A percentile compares a stretch with the other conserved stretches of the same genome.
Conservation (phyloP, 2,888 invertebrate genomes). For the Apodemia mormo region DNA sequence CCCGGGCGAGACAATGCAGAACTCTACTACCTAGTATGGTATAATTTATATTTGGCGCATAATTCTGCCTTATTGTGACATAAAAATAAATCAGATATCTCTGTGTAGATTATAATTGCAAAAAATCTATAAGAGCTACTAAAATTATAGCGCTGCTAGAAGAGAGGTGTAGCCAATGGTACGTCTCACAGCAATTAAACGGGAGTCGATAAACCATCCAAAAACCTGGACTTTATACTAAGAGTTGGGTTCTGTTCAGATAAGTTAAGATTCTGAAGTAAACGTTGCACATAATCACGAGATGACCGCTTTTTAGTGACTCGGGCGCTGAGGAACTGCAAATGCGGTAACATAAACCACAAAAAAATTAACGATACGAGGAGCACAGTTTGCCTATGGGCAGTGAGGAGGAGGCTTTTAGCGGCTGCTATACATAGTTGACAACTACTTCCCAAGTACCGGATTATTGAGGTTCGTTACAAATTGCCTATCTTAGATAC, state of each 20-base stretch:
- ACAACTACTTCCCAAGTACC: conserved; percentile 14
- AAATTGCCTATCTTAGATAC: no score
- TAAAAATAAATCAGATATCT: conserved; percentile 12
- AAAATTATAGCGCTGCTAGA: not conserved
- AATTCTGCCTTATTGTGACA: conserved; percentile 23
- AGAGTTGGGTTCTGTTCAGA: conserved; percentile 30
- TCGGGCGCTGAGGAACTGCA: conserved; percentile 2
- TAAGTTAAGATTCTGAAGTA: conserved; percentile 16
- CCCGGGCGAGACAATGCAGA: no score
- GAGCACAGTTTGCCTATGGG: conserved; percentile 19
- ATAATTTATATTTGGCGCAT: conserved; percentile 20
- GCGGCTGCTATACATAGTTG: conserved; percentile 13
- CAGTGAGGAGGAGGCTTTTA: conserved; percentile 20
- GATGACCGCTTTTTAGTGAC: conserved; percentile 3
- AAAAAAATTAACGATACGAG: not conserved
- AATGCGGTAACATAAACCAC: not conserved
- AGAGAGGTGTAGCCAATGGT: no score
- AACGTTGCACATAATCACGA: not conserved
- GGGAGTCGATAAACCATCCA: no score
- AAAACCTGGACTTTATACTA: conserved; percentile 24
- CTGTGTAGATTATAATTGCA: conserved; percentile 17
- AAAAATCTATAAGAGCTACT: conserved; percentile 19
- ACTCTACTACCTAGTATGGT: no score
- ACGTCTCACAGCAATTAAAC: no score
- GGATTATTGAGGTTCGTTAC: not conserved